phyloP scores from a whole-genome alignment of 1,140 invertebrate species.

The Mamestra configurata region DNA sequence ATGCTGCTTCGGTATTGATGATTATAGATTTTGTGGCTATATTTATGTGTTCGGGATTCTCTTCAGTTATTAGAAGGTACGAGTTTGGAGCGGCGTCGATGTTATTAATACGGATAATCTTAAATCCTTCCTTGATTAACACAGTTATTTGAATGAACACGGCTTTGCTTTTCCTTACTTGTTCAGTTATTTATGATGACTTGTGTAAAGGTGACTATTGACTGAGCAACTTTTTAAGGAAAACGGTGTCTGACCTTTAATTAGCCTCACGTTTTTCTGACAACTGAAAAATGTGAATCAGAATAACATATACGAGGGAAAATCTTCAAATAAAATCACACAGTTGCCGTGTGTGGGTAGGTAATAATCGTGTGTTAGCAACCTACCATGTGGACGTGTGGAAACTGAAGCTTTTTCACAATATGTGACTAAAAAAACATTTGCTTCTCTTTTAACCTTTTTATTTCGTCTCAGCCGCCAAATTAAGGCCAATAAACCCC shows the following conservation, averaged over 20 bases:
- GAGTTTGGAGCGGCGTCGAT: neutral
- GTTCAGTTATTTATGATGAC: too few species aligned
- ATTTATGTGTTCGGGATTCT: neutral
- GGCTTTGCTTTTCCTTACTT: too few species aligned
- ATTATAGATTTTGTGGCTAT: neutral
- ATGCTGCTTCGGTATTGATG: neutral
- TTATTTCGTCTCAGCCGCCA: neutral
- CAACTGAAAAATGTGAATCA: too few species aligned
- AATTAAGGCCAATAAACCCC: slow-evolving; percentile 23
- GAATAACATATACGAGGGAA: neutral
- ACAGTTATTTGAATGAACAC: neutral
- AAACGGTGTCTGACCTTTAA: too few species aligned
- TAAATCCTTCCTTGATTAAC: neutral
- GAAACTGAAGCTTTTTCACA: neutral
- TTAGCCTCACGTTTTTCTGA: too few species aligned
- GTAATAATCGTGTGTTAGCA: neutral
- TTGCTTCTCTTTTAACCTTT: neutral
- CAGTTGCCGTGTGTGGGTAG: neutral
- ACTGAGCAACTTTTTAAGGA: too few species aligned
- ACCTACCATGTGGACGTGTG: neutral
- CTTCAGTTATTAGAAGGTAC: neutral
- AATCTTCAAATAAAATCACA: neutral
- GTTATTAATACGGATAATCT: neutral
- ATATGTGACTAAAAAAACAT: neutral
- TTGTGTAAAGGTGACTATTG: too few species aligned